These are phyloP conservation scores for Cladorhizidae sp. DNA, from an alignment of 37 sponge, comb jelly and placozoan species.

Conservation along the genomic window DNA sequence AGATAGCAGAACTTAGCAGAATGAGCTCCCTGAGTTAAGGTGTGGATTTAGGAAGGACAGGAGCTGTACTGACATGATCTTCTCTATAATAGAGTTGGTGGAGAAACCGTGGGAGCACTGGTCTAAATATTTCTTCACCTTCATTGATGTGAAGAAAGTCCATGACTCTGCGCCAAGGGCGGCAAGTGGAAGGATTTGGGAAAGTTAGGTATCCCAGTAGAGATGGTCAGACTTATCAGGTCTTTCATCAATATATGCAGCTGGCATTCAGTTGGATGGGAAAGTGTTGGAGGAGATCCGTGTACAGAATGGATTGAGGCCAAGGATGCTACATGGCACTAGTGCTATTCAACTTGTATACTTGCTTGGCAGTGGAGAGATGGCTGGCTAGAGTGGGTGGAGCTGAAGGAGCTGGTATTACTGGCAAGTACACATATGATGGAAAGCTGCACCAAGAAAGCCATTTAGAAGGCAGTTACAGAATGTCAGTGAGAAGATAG, in stretches of 20 bases:
- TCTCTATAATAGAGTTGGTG: not conserved
- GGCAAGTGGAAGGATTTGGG: not conserved
- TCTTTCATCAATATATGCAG: constrained; percentile 9
- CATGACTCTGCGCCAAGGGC: not conserved
- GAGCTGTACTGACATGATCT: constrained; percentile 30
- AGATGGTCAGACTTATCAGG: not conserved
- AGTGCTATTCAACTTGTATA: constrained; percentile 9
- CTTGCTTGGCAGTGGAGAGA: constrained; percentile 10
- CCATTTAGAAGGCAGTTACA: too few relatives aligned
- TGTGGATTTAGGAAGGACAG: not conserved
- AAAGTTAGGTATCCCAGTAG: not conserved
- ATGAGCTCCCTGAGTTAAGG: not conserved
- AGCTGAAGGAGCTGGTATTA: not conserved
- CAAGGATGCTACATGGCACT: constrained; percentile 1
- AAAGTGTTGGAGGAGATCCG: not conserved
- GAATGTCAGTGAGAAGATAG: too few relatives aligned
- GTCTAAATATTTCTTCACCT: not conserved
- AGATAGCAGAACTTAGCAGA: not conserved
- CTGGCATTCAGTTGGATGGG: not conserved
- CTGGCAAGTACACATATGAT: not conserved
- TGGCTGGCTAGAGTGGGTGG: not conserved
- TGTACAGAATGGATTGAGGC: constrained; percentile 19
- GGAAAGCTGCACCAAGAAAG: not conserved
- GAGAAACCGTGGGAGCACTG: constrained; percentile 2
- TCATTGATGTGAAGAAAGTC: not conserved